phyloP scores from a whole-genome alignment of 2,113 vertebrate genomes.

The Actenoides hombroni region DNA sequence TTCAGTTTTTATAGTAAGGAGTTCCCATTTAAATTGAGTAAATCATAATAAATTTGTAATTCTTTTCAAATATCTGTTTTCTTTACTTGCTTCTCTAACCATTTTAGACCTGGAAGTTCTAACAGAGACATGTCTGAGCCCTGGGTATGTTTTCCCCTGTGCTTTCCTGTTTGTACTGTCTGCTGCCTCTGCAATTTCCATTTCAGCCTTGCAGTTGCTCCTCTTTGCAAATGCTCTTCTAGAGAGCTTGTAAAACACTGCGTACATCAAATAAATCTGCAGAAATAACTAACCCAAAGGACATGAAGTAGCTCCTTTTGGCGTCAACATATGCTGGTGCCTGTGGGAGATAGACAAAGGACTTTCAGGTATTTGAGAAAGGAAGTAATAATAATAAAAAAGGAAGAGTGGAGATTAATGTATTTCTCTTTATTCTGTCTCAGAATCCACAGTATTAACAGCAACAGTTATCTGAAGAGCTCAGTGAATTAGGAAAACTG shows the following conservation, averaged over 20 bases:
- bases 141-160: not conserved
- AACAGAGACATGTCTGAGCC: not conserved
- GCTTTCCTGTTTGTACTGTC: not conserved
- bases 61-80: not conserved
- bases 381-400: not conserved
- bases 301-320: not conserved
- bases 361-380: not conserved
- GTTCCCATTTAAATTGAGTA: not conserved
- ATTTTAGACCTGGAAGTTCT: not conserved
- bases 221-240: not conserved
- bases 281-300: slow-evolving; percentile 7
- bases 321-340: not conserved
- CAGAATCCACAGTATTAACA: not conserved
- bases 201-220: not conserved
- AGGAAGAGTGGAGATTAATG: not conserved
- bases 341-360: not conserved
- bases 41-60: not conserved
- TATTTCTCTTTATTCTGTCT: not conserved
- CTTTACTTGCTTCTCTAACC: not conserved
- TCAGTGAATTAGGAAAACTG: not conserved
- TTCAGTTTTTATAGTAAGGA: not conserved
- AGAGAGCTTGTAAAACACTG: slow-evolving; percentile 13
- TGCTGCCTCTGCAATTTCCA: not conserved
- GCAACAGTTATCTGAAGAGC: not conserved
- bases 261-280: not conserved